Base-by-base conservation (phyloP, 2,888 invertebrate genomes). In the Neoscelio sp. region DNA sequence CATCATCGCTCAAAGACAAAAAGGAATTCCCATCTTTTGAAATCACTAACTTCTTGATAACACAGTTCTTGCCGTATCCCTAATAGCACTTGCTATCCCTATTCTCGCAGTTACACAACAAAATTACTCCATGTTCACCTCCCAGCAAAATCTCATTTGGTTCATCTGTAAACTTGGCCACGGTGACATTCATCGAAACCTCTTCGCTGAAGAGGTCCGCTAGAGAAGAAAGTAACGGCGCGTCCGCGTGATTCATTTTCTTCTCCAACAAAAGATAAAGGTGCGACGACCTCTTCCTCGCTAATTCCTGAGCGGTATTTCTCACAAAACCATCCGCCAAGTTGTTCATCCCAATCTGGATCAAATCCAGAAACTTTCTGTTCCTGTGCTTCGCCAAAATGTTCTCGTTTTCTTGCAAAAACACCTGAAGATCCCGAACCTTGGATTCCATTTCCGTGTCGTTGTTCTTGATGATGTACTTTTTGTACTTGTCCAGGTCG, bases 291-390 rank as follows among this genome's bases (percentile, higher is more conserved):
- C 90, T 89, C 10, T 90, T 89, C 18, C 88, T 89, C 0, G 94
- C 94, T 2, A 93, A 86, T 52, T 91, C 87, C 15, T 90, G 88
- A 0, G 94, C 94, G 74, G 91, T 92, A 15, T 92, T 89, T 81
- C 92, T 93, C 0, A 95, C 91, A 28, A 91, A 91, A 17, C 93
- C 94, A 67, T 92, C 91, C 26, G 91, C 90, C n/a, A 93, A 92
- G 86, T 94, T 92, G 82, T 94, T 94, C 17, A 96, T 89, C 1
- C 94, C 94, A 81, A 94, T 93, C 86, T 96, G 95, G 12, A 95
- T 90, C 40, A 95, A 92, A 87, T 95, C 94, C 0, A 90, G 81
- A 30, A 89, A 88, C 2, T 85, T 77, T 38, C 93, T 93, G 78
- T 92, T 91, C 3, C 92, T 92, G 82, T 93, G 94, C 64, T 92